Evolutionary conservation across 1,140 invertebrate species (phyloP).

Genomic region (Delia radicum): DNA sequence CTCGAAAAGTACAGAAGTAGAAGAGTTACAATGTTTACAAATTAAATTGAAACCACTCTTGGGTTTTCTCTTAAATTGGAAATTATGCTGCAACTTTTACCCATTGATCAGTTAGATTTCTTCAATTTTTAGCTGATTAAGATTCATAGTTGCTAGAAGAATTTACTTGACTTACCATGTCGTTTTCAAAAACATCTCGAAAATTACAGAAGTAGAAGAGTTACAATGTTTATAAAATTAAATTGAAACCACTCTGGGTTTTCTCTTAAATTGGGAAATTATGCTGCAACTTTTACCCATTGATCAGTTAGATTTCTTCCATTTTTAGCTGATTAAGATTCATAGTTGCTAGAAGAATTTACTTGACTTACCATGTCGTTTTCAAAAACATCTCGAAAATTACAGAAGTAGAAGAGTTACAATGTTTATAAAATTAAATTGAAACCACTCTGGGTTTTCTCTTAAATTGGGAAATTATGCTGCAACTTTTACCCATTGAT

Average conservation of each 20-base stretch:
- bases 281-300: slow-evolving; percentile 39
- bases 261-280: no score
- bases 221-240: slow-evolving; percentile 7
- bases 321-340: slow-evolving; percentile 24
- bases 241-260: not conserved
- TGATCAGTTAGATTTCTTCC: slow-evolving; percentile 34
- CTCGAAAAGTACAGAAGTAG: slow-evolving; percentile 37
- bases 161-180: slow-evolving; percentile 2
- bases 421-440: not conserved
- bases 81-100: slow-evolving; percentile 27
- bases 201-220: slow-evolving; percentile 3
- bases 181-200: not conserved
- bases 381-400: slow-evolving; percentile 14
- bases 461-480: no score
- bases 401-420: slow-evolving; percentile 42
- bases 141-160: slow-evolving; percentile 33
- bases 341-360: not conserved
- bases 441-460: slow-evolving; percentile 2
- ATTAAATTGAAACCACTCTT: not conserved
- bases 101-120: slow-evolving; percentile 44
- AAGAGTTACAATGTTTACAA: slow-evolving; percentile 34
- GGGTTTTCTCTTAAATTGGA: not conserved
- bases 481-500: slow-evolving; percentile 17
- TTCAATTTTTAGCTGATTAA: slow-evolving; percentile 39
- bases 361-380: slow-evolving; percentile 7